Base-by-base conservation (phyloP, 2,888 invertebrate genomes). In the Ochlodes sylvanus region DNA sequence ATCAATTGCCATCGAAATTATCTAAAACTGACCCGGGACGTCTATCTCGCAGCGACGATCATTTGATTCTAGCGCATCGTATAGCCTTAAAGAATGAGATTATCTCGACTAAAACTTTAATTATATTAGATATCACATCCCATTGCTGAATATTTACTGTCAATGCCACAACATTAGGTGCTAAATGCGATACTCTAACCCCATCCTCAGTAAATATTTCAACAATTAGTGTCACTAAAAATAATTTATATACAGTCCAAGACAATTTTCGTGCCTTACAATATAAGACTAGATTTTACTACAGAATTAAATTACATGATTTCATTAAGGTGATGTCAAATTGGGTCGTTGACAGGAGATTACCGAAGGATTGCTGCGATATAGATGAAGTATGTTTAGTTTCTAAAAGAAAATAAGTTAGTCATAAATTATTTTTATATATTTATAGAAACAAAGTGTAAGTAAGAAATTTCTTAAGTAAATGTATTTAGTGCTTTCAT, bases 211-310 rank as follows among this genome's bases (percentile, higher is more conserved):
- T 85, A 85, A 89, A 90, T 85, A 85, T 83, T 83, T 76, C 80
- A 79, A 80, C 87, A 89, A 88, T 80, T 81, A 79, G 82, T 86
- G 86, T 78, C 79, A 75, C 85, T 84, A 87, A 88, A 77, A 85
- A 81, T 83, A 83, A 80, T 83, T 79, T 92, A 92, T 90, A 77
- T 90, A 92, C 90, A 92, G 83, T 88, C 82, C 83, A 86, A 89
- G 87, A 88, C 86, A 82, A 44, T 82, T 84, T 83, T 84, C 82
- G 84, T 85, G 88, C 87, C 91, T 90, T 92, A 92, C 76, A 80
- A 89, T 83, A 83, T 92, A 92, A 90, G 92, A 93, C 92, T 93
- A 93, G 92, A 93, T 86, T 92, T 92, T 91, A 91, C 92, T 90
- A 90, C 86, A 82, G 83, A 87, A 84, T 86, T 82, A 86, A 77